phyloP scores from a whole-genome alignment of 2,113 vertebrate genomes.

The Marcusenius ussheri region DNA sequence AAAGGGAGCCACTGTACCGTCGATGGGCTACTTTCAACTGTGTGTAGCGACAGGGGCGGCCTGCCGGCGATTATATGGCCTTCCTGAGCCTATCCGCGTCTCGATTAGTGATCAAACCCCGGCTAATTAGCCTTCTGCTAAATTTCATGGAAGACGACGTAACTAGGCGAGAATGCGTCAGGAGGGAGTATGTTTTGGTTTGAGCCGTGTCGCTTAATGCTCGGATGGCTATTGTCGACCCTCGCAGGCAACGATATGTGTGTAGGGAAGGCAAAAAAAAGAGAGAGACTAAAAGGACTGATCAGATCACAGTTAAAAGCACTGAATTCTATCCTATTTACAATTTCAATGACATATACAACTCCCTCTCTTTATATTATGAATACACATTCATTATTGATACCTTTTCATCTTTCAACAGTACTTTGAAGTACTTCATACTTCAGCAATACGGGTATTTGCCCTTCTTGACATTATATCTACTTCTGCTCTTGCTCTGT shows the following conservation, averaged over 20 bases:
- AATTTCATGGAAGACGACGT: neutral
- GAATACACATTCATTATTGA: neutral
- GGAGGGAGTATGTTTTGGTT: neutral
- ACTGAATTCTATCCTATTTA: neutral
- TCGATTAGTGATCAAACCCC: neutral
- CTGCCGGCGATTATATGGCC: neutral
- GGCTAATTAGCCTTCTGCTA: neutral
- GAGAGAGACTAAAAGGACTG: neutral
- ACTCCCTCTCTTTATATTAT: neutral
- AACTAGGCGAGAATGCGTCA: neutral
- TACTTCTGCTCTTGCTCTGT: neutral
- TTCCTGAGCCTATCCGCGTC: neutral
- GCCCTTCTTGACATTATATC: neutral
- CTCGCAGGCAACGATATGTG: neutral
- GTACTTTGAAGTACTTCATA: neutral
- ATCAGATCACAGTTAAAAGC: neutral
- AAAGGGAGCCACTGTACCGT: neutral
- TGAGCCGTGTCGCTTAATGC: neutral
- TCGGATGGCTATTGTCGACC: neutral
- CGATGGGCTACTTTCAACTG: too few relatives aligned
- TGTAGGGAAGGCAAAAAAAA: neutral
- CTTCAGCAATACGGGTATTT: neutral
- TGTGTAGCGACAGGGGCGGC: too few relatives aligned
- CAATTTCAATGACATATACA: neutral
- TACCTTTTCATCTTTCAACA: neutral